These are phyloP conservation scores for Ophioninae sp. DNA, from an alignment of 2,888 invertebrate species.

Conservation along the genomic window DNA sequence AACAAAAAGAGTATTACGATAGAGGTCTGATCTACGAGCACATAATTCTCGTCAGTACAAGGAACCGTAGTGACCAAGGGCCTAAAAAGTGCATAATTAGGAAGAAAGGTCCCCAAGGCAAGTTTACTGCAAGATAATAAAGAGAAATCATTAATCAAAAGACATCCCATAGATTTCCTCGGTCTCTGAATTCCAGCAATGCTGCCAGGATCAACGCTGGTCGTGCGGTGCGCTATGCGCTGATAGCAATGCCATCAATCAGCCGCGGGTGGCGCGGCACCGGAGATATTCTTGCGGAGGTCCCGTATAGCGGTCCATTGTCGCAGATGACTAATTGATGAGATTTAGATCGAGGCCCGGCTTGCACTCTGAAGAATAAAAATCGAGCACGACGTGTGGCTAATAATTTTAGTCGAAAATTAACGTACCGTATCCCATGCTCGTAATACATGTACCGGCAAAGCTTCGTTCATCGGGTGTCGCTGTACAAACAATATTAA, in stretches of 20 bases:
- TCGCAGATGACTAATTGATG: conserved; percentile 73
- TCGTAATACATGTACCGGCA: background rate
- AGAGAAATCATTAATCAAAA: conserved; percentile 49
- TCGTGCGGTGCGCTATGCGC: conserved; percentile 56
- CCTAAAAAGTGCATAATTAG: background rate
- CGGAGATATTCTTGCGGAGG: conserved; percentile 6
- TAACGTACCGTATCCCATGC: conserved; percentile 19
- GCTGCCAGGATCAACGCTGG: conserved; percentile 39
- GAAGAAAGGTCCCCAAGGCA: conserved; percentile 25
- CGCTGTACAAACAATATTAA: conserved; percentile 46
- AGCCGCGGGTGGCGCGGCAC: conserved; percentile 59
- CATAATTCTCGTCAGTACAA: background rate
- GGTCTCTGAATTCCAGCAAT: conserved; percentile 49
- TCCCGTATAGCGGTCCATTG: conserved; percentile 68
- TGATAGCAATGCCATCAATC: conserved; percentile 74
- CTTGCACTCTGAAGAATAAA: conserved; percentile 31
- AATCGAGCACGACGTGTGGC: conserved; percentile 26
- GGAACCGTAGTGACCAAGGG: background rate
- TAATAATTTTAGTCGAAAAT: conserved; percentile 33
- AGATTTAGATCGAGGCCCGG: conserved; percentile 44
- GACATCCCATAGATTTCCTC: conserved; percentile 53
- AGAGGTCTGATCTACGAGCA: background rate
- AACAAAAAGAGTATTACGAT: background rate
- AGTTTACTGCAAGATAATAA: conserved; percentile 35
- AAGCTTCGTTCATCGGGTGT: background rate